Evolutionary conservation across 2,888 invertebrate species (phyloP).

Genomic region (Phalera bucephala): DNA sequence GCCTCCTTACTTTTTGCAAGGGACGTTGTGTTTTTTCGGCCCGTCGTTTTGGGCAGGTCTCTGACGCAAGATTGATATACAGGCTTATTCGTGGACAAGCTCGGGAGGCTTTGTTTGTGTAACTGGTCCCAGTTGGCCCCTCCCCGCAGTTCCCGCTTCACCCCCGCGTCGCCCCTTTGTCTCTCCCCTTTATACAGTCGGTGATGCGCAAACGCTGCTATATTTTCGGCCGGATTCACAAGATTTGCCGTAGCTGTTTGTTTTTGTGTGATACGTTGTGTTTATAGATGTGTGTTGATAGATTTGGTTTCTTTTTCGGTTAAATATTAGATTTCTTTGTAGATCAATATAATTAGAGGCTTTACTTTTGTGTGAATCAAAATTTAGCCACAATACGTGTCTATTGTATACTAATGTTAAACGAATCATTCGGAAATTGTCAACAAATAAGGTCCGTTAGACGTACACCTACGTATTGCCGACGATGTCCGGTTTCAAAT

Average conservation of each 20-base stretch:
- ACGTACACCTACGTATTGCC: no score
- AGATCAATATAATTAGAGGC: no score
- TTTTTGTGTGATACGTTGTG: conserved; percentile 36
- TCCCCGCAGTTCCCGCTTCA: conserved; percentile 28
- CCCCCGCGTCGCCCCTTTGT: conserved; percentile 64
- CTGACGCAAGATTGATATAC: conserved; percentile 82
- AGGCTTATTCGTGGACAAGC: conserved; percentile 75
- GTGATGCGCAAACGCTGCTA: conserved; percentile 62
- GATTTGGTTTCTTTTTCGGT: no score
- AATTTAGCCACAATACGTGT: no score
- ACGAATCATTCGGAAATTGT: no score
- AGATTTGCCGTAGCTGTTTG: conserved; percentile 43
- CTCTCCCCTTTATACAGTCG: conserved; percentile 72
- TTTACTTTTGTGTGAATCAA: no score
- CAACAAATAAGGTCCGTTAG: no score
- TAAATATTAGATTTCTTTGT: no score
- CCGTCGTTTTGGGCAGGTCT: conserved; percentile 75
- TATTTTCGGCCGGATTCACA: conserved; percentile 65
- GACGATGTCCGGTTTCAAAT: no score
- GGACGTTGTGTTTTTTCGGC: conserved; percentile 58
- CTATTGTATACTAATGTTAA: no score
- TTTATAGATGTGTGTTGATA: no score
- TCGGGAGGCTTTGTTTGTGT: conserved; percentile 78
- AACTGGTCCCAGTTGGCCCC: conserved; percentile 61
- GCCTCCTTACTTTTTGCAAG: conserved; percentile 59